phyloP scores from a whole-genome alignment of 2,797 vertebrate species.

The Gallinago solitaria region DNA sequence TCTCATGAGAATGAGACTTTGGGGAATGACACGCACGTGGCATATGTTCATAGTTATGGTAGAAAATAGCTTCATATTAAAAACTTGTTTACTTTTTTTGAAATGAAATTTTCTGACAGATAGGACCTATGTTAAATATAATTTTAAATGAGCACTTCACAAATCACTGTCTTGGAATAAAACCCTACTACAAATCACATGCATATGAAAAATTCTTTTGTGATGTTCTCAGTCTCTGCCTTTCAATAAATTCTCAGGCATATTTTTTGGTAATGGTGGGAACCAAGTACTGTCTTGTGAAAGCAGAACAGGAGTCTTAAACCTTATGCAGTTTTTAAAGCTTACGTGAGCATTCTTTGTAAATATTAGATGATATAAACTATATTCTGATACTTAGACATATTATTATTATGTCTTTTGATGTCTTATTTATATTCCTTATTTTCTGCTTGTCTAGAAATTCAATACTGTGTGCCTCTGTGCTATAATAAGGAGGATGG shows the following conservation, averaged over 20 bases:
- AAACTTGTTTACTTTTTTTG: background rate
- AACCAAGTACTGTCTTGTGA: background rate
- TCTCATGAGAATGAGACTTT: background rate
- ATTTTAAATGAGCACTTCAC: background rate
- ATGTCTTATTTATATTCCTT: background rate
- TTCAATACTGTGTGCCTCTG: background rate
- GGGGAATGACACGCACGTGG: background rate
- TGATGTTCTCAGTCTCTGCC: background rate
- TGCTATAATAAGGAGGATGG: background rate
- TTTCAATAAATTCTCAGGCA: background rate
- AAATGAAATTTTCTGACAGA: background rate
- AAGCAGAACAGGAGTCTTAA: background rate
- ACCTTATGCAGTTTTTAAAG: background rate
- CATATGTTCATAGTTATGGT: rapidly evolving
- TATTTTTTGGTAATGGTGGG: background rate
- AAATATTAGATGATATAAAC: background rate
- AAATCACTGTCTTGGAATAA: background rate
- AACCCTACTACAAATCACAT: background rate
- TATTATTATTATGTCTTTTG: background rate
- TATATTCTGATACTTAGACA: background rate
- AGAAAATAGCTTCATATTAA: background rate
- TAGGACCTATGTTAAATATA: background rate
- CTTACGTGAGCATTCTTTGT: background rate
- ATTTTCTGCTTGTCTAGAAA: background rate
- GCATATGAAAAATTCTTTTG: background rate